Base-by-base conservation (phyloP, 2,888 invertebrate genomes). In the Eristalis arbustorum region DNA sequence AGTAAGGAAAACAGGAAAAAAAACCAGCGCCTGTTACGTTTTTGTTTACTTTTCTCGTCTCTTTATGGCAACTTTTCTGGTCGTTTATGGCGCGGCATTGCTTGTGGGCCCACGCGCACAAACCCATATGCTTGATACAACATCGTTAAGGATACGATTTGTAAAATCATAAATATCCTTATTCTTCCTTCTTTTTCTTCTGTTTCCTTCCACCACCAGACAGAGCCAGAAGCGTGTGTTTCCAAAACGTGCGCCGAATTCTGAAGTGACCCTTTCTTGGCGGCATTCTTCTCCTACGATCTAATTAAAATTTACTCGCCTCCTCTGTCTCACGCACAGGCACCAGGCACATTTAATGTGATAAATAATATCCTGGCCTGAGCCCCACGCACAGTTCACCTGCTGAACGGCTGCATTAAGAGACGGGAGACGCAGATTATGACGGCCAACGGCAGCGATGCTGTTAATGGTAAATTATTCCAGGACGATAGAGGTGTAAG, bases 221-320 rank as follows among this genome's bases (percentile, higher is more conserved):
- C 23, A 14, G 2, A 31, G 10, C 31, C 8, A 18, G 10, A 31
- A 13, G 67, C 75, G 8, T 42, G 63, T 64, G 68, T 78, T 31
- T 69, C 23, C 42, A n/a, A 37, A 57, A 72, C 76, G 80, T 76
- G 80, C 66, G 49, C 63, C n/a, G 75, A 56, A 71, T 71, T 11
- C 18, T 49, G 23, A 14, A 59, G 40, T 6, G 37, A 28, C 49
- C 13, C 40, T 11, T 25, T 13, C 49, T 28, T 3, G n/a, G 11
- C 57, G 61, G 64, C 25, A 18, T 25, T 59, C 22, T 23, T 40
- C 42, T 25, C n/a, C 34, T 22, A 2, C 10, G 69, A 68, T 73
- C 34, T 81, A 85, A 85, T 85, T 85, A 74, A 62, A 74, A 81
- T 85, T 71, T 82, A 85, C 69, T 77, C 73, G 77, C 56, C 34